Evolutionary conservation across 2,888 invertebrate genomes (phyloP), one percentile per base, ranked within the genome.

Genomic region (Ceraclea dissimilis): DNA sequence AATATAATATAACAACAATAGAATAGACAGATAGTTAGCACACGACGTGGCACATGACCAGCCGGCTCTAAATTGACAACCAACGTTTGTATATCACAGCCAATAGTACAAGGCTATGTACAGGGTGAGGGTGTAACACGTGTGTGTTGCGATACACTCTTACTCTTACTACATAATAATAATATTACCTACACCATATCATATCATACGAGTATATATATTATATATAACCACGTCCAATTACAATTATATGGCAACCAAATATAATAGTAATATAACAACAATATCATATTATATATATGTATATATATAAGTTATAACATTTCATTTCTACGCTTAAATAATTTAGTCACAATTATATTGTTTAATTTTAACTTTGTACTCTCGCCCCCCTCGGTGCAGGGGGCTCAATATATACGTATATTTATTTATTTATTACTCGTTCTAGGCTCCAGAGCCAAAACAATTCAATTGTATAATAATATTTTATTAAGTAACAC

Each of bases 1-100:
- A 33, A 43, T 17, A 43, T 56, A 58, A 58, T 47, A 56, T 51
- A 54, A 46, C 53, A 54, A 56, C 54, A 58, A 53, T 56, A 49
- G 60, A 52, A 50, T 53, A 54, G 51, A 49, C 26, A 58, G 52
- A 52, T 58, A 52, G 51, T 34, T 51, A 48, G 56, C 60, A 58
- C 39, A 39, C 16, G 39, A 8, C 13, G 39, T 39, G 39, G 16
- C 39, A 48, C 58, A 61, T 57, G 57, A 55, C 57, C 61, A 59
- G 59, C 57, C 61, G 52, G 59, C 59, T n/a, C n/a, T 56, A 57
- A 61, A 61, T 61, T 61, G 61, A 61, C 61, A 61, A 61, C 61
- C 59, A 56, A 59, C 61, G 59, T 53, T 17, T 46, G 56, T 59
- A 60, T 58, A 61, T 61, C 61, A 61, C 61, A 61, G 61, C 61